These are phyloP conservation scores for Copsychus sechellarum DNA, from an alignment of 2,113 vertebrate genomes.

Conservation along the genomic window DNA sequence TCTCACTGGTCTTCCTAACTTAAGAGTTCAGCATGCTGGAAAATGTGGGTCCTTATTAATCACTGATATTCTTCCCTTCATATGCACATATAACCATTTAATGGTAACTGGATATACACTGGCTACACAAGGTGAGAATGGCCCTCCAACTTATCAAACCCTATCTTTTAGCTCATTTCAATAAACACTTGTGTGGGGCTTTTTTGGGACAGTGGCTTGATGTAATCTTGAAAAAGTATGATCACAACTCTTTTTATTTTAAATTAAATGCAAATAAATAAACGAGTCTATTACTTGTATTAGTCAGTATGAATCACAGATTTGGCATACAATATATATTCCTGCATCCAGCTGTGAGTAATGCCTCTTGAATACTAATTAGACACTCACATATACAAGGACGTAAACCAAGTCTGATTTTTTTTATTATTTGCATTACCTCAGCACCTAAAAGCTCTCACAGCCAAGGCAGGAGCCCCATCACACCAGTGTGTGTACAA, in stretches of 20 bases:
- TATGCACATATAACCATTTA: conserved; percentile 43
- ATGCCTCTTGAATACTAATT: conserved; percentile 32
- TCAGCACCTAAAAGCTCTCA: background rate
- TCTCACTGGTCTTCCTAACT: background rate
- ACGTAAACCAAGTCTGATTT: background rate
- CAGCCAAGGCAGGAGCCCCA: background rate
- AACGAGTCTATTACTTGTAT: background rate
- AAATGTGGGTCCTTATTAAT: conserved; percentile 24
- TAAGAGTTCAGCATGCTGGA: background rate
- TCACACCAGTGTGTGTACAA: background rate
- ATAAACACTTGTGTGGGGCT: background rate
- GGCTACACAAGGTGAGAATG: background rate
- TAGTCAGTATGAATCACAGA: conserved; percentile 30
- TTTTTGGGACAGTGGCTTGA: background rate
- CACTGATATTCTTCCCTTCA: conserved; percentile 19
- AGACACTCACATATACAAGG: background rate
- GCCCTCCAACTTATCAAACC: background rate
- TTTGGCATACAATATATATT: background rate
- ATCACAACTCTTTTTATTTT: conserved; percentile 2
- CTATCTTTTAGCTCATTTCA: background rate
- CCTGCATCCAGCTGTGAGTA: background rate
- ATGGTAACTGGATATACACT: conserved; percentile 47
- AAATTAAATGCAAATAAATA: conserved; percentile 46
- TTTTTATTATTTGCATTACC: conserved; percentile 5
- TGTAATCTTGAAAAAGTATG: background rate